Percentiles rank a stretch among this genome's conserved stretches.
These are phyloP conservation scores for Alouatta palliata DNA, from an alignment of 2,113 vertebrate genomes.

Conservation along the genomic window DNA sequence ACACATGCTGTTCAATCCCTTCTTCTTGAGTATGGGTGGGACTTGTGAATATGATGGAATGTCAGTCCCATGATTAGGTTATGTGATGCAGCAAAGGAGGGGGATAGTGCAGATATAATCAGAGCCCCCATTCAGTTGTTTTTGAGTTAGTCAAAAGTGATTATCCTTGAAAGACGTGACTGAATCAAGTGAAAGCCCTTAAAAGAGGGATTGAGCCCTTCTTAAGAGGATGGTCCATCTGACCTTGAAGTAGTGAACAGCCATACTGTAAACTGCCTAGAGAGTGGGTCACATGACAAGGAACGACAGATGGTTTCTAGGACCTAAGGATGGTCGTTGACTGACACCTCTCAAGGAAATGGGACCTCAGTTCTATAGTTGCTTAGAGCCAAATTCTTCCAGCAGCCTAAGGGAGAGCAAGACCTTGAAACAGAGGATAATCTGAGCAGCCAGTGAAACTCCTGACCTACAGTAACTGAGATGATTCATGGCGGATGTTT, in stretches of 20 bases:
- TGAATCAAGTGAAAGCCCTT: neutral
- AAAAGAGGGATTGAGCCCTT: neutral
- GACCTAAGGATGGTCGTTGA: neutral
- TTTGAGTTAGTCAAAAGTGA: neutral
- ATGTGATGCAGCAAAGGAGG: neutral
- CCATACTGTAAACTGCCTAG: neutral
- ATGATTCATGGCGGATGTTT: neutral
- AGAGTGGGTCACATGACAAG: neutral
- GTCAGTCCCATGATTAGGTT: neutral
- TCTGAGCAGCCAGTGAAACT: neutral
- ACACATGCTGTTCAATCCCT: neutral
- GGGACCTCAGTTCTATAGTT: neutral
- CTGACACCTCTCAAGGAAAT: neutral
- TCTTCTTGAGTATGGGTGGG: neutral
- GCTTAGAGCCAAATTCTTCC: neutral
- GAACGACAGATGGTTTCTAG: neutral
- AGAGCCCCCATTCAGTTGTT: neutral
- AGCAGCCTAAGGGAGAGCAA: neutral
- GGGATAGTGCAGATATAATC: neutral
- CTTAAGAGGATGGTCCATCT: neutral
- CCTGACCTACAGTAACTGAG: neutral
- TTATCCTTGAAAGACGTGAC: neutral
- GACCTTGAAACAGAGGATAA: neutral
- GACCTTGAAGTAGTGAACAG: neutral
- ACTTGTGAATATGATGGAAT: neutral